phyloP scores from a whole-genome alignment of 1,140 invertebrate species.

The Pentalonia nigronervosa region DNA sequence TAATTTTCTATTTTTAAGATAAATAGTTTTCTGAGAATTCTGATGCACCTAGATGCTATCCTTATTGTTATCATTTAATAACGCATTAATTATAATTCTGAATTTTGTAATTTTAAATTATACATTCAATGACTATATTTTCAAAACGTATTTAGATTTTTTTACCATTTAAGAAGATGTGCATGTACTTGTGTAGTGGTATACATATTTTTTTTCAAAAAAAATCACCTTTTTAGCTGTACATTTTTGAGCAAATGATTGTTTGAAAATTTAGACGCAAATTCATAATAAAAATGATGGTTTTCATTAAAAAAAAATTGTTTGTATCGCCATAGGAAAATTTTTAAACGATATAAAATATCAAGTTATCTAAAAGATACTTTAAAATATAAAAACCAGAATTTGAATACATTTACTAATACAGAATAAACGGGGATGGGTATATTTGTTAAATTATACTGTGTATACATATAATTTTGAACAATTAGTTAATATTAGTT shows the following conservation, averaged over 20 bases:
- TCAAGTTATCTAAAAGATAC: not conserved
- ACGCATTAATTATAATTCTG: no score
- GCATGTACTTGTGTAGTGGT: no score
- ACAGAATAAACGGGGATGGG: not conserved
- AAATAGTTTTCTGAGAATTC: no score
- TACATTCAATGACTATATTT: no score
- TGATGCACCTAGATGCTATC: no score
- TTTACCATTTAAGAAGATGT: no score
- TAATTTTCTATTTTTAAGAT: no score
- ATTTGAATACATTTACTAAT: not conserved
- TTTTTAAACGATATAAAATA: not conserved
- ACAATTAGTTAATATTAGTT: not conserved
- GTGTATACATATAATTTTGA: not conserved
- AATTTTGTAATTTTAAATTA: no score
- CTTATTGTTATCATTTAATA: no score
- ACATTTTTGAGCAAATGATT: not conserved
- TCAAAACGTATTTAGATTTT: no score
- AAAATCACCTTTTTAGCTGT: not conserved
- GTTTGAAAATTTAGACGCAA: not conserved
- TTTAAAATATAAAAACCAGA: not conserved
- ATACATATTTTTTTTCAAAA: no score
- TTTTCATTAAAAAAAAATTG: not conserved
- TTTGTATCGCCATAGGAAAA: accelerated
- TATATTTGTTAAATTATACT: not conserved
- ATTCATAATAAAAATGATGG: not conserved